A percentile compares a stretch with the other conserved stretches of the same genome.
Evolutionary conservation across 2,888 invertebrate species (phyloP).

Genomic region (Therioaphis trifolii): DNA sequence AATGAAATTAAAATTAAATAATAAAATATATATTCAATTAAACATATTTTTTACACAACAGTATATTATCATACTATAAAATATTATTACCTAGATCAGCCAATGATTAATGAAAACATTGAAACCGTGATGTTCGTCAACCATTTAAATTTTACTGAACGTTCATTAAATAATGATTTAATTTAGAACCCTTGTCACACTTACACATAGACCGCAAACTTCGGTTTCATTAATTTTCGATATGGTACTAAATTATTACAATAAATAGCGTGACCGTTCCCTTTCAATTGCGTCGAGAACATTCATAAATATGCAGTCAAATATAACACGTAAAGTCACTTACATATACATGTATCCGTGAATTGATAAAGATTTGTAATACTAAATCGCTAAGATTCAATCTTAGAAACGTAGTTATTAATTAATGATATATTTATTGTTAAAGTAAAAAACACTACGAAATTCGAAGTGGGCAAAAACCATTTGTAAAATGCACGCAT

Average conservation of each 20-base stretch:
- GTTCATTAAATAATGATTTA: not conserved
- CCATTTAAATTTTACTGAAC: not conserved
- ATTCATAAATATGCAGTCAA: not conserved
- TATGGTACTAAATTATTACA: not conserved
- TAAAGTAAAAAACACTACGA: too few species aligned
- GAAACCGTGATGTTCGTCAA: not conserved
- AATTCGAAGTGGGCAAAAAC: too few species aligned
- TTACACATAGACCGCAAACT: not conserved
- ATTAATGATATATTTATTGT: not conserved
- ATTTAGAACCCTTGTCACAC: not conserved
- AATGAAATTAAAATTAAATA: too few species aligned
- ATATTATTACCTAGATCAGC: too few species aligned
- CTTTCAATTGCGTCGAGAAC: not conserved
- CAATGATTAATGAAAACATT: not conserved
- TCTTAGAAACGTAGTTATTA: not conserved
- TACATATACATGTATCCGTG: not conserved
- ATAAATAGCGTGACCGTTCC: not conserved
- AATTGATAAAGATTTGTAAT: not conserved
- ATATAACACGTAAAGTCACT: not conserved
- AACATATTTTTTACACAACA: too few species aligned
- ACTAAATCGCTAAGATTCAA: not conserved
- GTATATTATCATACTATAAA: too few species aligned
- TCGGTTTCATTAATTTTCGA: not conserved
- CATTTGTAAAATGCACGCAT: too few species aligned
- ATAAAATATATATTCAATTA: too few species aligned